Evolutionary conservation across 2,797 vertebrate genomes (phyloP), one percentile per base, ranked within the genome.

Genomic region (Chromis chromis): DNA sequence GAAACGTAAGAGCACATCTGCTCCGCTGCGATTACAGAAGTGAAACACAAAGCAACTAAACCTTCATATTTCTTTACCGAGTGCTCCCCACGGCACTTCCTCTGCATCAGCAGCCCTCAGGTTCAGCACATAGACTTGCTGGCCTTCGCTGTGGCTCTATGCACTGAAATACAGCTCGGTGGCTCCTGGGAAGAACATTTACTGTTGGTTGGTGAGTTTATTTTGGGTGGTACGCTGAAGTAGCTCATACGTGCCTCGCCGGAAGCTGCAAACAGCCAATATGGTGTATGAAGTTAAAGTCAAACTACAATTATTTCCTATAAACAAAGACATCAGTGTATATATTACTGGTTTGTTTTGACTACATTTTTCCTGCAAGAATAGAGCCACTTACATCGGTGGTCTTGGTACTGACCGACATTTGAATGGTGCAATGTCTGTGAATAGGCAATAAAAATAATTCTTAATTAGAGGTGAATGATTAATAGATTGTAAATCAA

Each of bases 61-160:
- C 52, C 24, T 46, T 46, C 19, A 59, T 50, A 40, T 48, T 70
- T 70, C 52, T 63, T 31, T 4, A 24, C 24, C 9, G 25, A 31
- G 60, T 65, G 25, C 14, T 70, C 10, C 2, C 28, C 68, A 53
- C 78, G 63, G 72, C 60, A 48, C 59, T 27, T 39, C 52, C 6
- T 76, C 16, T 76, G 67, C 76, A 81, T 85, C 78, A 71, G 71
- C 60, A 67, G 81, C 57, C 33, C 74, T 59, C 42, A 14, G 79
- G 81, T 85, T 84, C 50, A 75, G 19, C 66, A 60, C 67, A 54
- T 58, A 27, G 42, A 62, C 63, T 52, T 13, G 4, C 57, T 57
- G 73, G 56, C 75, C 67, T 40, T 60, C 31, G 11, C 54, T 53
- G 42, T 52, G 28, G 36, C 56, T 77, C 52, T 48, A 28, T 33